Evolutionary conservation across 2,888 invertebrate genomes (phyloP).

Genomic region (Norana najaformis): DNA sequence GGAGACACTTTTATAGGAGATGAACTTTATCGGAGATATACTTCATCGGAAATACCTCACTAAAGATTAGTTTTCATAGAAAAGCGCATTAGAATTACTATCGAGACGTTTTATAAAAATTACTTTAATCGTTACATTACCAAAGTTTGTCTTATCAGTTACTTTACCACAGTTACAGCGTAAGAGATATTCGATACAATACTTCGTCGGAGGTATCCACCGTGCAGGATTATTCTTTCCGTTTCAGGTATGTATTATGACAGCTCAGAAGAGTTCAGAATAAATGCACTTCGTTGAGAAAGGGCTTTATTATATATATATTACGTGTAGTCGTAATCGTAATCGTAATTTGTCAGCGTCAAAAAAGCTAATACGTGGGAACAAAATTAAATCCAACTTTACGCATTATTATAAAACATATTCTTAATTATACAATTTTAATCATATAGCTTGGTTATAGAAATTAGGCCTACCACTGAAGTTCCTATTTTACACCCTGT

Average conservation of each 20-base stretch:
- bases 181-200: background rate
- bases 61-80: background rate
- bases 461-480: background rate
- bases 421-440: too few species aligned
- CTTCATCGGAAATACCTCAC: background rate
- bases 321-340: background rate
- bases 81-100: background rate
- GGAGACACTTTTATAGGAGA: background rate
- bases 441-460: background rate
- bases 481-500: background rate
- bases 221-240: background rate
- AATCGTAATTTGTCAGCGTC: background rate
- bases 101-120: background rate
- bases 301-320: background rate
- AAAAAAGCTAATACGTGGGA: background rate
- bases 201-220: background rate
- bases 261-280: background rate
- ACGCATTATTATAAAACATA: background rate
- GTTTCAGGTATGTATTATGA: background rate
- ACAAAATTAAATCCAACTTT: background rate
- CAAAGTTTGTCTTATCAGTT: background rate
- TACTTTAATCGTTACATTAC: background rate
- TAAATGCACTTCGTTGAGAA: background rate
- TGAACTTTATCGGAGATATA: background rate
- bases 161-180: background rate